Base-by-base conservation (phyloP, 2,888 invertebrate species). In the Trilocha varians region DNA sequence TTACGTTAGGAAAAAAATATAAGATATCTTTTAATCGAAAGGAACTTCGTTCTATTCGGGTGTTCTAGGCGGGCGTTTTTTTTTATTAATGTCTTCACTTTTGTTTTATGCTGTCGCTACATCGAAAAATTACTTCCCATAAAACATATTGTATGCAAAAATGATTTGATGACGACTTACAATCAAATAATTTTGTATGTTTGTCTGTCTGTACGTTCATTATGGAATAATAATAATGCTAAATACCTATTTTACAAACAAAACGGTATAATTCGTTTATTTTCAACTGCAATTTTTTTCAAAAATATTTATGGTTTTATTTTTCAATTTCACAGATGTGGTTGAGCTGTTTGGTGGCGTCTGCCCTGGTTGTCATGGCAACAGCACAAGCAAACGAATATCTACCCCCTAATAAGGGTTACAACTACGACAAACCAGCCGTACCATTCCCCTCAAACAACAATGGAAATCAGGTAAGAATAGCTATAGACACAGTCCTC, bases 361-460 rank as follows among this genome's bases (percentile, higher is more conserved):
- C 79, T 38, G 70, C 78, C 39, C 60, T 83, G 44, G 60, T 87
- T 48, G 87, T 86, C 48, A 82, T 89, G 53, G 86, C 88, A 40
- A 82, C 87, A 36, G 90, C 91, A 1, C 91, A 91, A 11, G 89
- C 90, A 46, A 91, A 92, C 65, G 91, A 91, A 42, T 94, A 94
- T 77, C 87, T 94, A 40, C 94, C 94, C 14, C 87, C 90, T 25
- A 89, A 88, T 62, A 90, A 90, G 54, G 93, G 93, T 13, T 94
- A 94, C 75, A 88, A 87, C 53, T 94, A 94, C 70, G 88, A 89
- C n/a, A 88, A 87, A 35, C 94, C 94, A 2, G 52, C 70, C 6
- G 79, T 88, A 44, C 88, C 91, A 0, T 90, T 90, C 73, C 88
- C 88, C 1, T 70, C 77, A 62, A 61, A 61, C 18, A 57, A 49